Conservation (phyloP, 2,888 invertebrate species). For the Taenaris catops region DNA sequence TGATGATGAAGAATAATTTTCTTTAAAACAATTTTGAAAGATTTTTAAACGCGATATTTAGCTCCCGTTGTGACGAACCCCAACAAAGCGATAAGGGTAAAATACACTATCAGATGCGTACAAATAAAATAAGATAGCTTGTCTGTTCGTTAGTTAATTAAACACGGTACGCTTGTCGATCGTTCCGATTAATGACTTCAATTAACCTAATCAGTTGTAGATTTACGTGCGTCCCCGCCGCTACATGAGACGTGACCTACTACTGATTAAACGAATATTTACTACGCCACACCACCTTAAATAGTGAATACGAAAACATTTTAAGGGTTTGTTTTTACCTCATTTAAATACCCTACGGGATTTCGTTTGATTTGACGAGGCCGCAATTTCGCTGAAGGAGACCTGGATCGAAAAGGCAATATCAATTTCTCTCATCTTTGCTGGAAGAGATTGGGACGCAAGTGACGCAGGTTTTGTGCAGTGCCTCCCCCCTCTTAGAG, state of each 20-base stretch:
- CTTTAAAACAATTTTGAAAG: too few relatives aligned
- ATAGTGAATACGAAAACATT: conserved; percentile 7
- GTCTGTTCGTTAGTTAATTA: conserved; percentile 74
- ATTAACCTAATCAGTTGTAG: conserved; percentile 71
- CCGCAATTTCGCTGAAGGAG: too few relatives aligned
- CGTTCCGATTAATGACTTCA: conserved; percentile 65
- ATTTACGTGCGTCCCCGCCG: conserved; percentile 48
- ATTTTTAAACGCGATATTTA: not conserved
- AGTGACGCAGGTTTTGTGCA: too few relatives aligned
- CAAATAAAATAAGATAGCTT: conserved; percentile 57
- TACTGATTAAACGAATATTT: conserved; percentile 36
- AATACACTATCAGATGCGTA: conserved; percentile 11
- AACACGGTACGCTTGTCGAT: conserved; percentile 68
- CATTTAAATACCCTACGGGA: not conserved
- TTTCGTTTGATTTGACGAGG: too few relatives aligned
- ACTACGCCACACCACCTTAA: conserved; percentile 23
- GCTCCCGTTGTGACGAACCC: not conserved
- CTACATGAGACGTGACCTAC: conserved; percentile 30
- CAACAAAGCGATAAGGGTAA: conserved; percentile 7
- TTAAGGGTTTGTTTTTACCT: conserved; percentile 1
- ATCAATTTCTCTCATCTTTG: too few relatives aligned
- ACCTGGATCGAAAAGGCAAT: too few relatives aligned
- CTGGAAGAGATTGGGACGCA: too few relatives aligned
- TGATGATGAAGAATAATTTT: too few relatives aligned
- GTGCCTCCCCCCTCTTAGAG: too few relatives aligned